These are phyloP conservation scores for Odontothrips loti DNA, from an alignment of 2,888 invertebrate genomes.

Conservation along the genomic window DNA sequence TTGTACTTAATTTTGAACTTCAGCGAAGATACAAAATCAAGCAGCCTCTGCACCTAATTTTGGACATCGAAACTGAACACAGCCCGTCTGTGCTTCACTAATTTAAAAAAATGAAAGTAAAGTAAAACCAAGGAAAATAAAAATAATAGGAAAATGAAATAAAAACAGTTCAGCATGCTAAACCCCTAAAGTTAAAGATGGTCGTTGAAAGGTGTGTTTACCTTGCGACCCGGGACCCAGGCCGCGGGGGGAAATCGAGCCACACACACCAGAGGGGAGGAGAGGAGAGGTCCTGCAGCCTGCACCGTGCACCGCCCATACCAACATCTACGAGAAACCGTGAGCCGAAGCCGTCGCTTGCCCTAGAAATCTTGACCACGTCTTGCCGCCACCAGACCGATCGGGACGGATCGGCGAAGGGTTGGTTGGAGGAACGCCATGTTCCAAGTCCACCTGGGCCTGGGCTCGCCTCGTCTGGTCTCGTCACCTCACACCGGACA, in stretches of 20 bases:
- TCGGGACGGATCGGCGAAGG: conserved; percentile 21
- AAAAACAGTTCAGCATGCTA: background rate
- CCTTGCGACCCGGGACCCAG: conserved; percentile 25
- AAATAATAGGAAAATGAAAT: background rate
- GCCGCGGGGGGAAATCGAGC: conserved; percentile 23
- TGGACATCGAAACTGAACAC: background rate
- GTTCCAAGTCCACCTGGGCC: no score
- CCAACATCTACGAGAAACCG: conserved; percentile 26
- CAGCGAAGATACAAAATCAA: background rate
- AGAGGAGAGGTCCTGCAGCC: conserved; percentile 21
- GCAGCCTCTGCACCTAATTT: background rate
- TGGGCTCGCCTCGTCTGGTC: background rate
- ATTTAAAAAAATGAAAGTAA: background rate
- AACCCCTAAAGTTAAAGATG: conserved; percentile 13
- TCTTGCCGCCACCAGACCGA: conserved; percentile 10
- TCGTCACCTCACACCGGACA: conserved; percentile 1
- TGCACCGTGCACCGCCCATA: conserved; percentile 19
- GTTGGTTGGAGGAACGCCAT: background rate
- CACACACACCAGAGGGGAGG: conserved; percentile 25
- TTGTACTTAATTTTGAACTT: background rate
- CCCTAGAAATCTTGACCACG: background rate
- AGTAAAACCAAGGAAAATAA: background rate
- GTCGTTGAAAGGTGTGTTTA: conserved; percentile 24
- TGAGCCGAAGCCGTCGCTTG: conserved; percentile 1
- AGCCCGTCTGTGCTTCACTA: background rate